Conservation (phyloP, 2,888 invertebrate species). For the Pristionchus arcanus region DNA sequence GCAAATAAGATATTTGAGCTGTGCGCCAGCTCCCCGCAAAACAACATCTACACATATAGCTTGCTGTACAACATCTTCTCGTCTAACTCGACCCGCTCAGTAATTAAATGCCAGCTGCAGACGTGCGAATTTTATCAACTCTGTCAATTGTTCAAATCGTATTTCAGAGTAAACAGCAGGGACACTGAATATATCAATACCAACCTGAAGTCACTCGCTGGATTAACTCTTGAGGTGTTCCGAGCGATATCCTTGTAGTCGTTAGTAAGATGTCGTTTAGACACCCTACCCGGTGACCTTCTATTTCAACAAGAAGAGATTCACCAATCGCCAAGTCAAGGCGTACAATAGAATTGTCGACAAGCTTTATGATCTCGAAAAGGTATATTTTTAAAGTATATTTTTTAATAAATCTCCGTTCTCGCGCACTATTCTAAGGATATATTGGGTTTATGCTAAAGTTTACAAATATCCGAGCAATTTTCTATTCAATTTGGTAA, state of each 20-base stretch:
- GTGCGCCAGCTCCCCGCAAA: not conserved
- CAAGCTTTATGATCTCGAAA: constrained; percentile 40
- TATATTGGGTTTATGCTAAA: too few species aligned
- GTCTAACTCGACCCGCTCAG: constrained; percentile 18
- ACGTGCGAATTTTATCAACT: not conserved
- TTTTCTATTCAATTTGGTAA: too few species aligned
- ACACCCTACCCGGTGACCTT: constrained; percentile 14
- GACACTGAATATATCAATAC: constrained; percentile 3
- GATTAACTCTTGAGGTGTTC: not conserved
- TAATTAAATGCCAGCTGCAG: constrained; percentile 27
- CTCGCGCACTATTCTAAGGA: too few species aligned
- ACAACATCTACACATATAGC: constrained; percentile 25
- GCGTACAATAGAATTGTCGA: not conserved
- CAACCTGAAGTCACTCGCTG: not conserved
- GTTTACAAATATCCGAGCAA: too few species aligned
- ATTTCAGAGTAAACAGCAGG: constrained; percentile 2
- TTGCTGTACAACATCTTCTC: constrained; percentile 38
- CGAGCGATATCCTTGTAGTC: not conserved
- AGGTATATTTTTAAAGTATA: not conserved
- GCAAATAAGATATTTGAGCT: not conserved
- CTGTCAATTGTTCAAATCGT: not conserved
- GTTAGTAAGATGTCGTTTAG: not conserved
- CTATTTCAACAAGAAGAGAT: constrained; percentile 30
- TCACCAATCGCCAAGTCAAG: constrained; percentile 33
- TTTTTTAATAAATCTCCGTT: too few species aligned